Conservation (phyloP, 2,888 invertebrate genomes). For the Ornithoptera priamus region DNA sequence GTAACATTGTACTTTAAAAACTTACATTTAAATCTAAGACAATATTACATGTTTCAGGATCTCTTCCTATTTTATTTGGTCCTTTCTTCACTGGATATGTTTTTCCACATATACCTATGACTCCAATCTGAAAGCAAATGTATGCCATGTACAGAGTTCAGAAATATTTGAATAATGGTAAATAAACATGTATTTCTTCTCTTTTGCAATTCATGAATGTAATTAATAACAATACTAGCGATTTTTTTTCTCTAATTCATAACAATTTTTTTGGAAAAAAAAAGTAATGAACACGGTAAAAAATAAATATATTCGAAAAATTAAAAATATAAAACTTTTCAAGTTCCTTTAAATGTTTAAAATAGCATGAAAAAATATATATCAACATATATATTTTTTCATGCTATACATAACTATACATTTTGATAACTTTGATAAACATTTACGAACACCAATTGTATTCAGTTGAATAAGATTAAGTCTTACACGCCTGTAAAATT, state of each 20-base stretch:
- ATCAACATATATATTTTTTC: too few species aligned
- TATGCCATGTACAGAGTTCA: not conserved
- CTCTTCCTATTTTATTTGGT: constrained; percentile 70
- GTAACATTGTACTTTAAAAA: constrained; percentile 24
- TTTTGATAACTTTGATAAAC: too few species aligned
- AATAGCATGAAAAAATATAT: too few species aligned
- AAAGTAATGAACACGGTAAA: too few species aligned
- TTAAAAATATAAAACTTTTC: too few species aligned
- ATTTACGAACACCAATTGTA: too few species aligned
- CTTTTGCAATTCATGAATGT: not conserved
- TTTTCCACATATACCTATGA: constrained; percentile 64
- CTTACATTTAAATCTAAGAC: constrained; percentile 65
- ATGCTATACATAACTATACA: too few species aligned
- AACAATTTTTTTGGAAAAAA: too few species aligned
- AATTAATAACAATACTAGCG: not conserved
- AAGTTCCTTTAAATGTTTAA: too few species aligned
- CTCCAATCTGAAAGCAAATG: constrained; percentile 59
- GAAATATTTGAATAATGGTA: not conserved
- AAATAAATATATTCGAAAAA: too few species aligned
- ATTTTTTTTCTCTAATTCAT: not conserved
- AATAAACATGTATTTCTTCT: not conserved
- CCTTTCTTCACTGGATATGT: constrained; percentile 64
- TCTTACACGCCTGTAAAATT: not conserved
- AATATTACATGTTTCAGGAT: constrained; percentile 63
- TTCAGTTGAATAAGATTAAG: too few species aligned